Percentiles rank a stretch among this genome's conserved stretches.
Evolutionary conservation across 2,888 invertebrate genomes (phyloP).

Genomic region (Molanna angustata): DNA sequence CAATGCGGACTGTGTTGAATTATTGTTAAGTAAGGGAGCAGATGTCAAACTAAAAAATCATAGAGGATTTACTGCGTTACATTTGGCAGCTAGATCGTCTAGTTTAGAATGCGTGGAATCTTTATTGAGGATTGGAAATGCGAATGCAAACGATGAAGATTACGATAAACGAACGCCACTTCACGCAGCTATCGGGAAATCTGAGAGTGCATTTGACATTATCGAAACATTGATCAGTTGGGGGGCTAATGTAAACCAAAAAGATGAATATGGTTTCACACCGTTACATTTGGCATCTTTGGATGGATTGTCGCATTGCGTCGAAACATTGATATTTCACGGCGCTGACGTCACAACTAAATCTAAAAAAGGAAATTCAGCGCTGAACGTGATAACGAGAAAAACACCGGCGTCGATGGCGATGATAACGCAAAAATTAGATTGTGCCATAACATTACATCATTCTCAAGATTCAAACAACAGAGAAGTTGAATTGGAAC

Average conservation of each 20-base stretch:
- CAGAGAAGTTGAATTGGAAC: slow-evolving; percentile 75
- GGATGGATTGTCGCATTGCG: slow-evolving; percentile 81
- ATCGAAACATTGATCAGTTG: slow-evolving; percentile 74
- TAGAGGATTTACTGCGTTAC: slow-evolving; percentile 80
- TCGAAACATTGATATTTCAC: slow-evolving; percentile 77
- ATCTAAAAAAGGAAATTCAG: slow-evolving; percentile 83
- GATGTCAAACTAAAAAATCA: slow-evolving; percentile 72
- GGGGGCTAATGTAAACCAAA: slow-evolving; percentile 79
- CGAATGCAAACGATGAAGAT: slow-evolving; percentile 77
- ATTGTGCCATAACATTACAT: slow-evolving; percentile 75
- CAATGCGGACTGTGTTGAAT: slow-evolving; percentile 75
- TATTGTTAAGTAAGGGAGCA: slow-evolving; percentile 71
- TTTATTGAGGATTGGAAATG: slow-evolving; percentile 68
- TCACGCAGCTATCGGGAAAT: slow-evolving; percentile 83
- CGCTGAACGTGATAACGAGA: slow-evolving; percentile 78
- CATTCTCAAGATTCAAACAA: slow-evolving; percentile 74
- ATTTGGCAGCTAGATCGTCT: slow-evolving; percentile 78
- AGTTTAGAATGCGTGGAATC: slow-evolving; percentile 79
- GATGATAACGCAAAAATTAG: slow-evolving; percentile 78
- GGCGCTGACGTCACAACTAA: slow-evolving; percentile 88
- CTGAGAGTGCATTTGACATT: slow-evolving; percentile 75
- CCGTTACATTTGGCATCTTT: slow-evolving; percentile 83
- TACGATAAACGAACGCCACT: slow-evolving; percentile 78
- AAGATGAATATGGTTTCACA: slow-evolving; percentile 83
- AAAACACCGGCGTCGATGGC: slow-evolving; percentile 84